These are phyloP conservation scores for Nerophis lumbriciformis DNA, from an alignment of 2,113 vertebrate species.

Conservation along the genomic window DNA sequence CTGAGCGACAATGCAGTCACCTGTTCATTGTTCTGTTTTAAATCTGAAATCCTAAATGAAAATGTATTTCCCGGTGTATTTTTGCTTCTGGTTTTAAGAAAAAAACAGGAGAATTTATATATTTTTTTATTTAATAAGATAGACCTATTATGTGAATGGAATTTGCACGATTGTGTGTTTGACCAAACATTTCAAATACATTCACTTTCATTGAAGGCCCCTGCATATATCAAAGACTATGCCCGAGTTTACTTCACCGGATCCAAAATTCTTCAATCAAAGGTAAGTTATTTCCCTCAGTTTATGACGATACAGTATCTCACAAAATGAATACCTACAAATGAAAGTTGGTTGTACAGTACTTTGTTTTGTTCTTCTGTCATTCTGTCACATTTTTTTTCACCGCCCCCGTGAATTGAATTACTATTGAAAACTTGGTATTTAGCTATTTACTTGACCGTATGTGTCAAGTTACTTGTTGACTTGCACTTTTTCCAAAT, in stretches of 20 bases:
- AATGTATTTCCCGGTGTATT: neutral
- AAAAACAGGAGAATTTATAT: neutral
- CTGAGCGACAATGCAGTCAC: too few species aligned
- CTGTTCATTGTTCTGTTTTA: neutral
- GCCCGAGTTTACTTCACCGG: conserved; percentile 80
- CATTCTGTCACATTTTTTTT: too few species aligned
- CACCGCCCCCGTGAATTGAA: too few species aligned
- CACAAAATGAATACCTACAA: too few species aligned
- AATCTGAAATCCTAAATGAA: neutral
- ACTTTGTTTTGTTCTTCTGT: too few species aligned
- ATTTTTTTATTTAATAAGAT: neutral
- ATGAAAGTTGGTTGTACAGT: too few species aligned
- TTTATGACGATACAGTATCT: neutral
- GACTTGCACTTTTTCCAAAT: too few species aligned
- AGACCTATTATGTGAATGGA: neutral
- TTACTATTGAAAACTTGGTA: too few species aligned
- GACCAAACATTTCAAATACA: neutral
- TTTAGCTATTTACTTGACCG: too few species aligned
- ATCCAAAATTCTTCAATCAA: conserved; percentile 79
- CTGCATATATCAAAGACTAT: conserved; percentile 85
- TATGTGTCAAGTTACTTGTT: too few species aligned
- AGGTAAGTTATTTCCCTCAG: conserved; percentile 67
- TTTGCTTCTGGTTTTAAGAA: neutral
- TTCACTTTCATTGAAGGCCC: conserved; percentile 73
- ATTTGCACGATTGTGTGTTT: conserved; percentile 2